Percentiles rank a stretch among this genome's conserved stretches.
phyloP scores from a whole-genome alignment of 2,888 invertebrate genomes.

The Melipona bicolor region DNA sequence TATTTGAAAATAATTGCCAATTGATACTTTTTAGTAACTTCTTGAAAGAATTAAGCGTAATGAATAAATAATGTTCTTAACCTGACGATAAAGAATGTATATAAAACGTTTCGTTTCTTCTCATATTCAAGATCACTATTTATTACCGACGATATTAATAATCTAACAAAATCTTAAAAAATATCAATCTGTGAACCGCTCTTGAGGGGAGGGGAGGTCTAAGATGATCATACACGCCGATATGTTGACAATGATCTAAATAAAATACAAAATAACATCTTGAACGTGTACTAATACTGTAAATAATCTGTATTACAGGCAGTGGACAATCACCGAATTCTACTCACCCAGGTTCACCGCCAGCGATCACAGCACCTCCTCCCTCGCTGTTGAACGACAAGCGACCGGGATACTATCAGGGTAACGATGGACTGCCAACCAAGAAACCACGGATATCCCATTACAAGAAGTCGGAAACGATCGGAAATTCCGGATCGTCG shows the following conservation, averaged over 20 bases:
- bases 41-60: neutral
- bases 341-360: constrained; percentile 91
- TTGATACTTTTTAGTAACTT: neutral
- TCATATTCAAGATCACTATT: neutral
- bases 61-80: too few relatives aligned
- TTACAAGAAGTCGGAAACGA: constrained; percentile 87
- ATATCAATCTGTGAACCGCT: too few relatives aligned
- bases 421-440: constrained; percentile 86
- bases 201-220: neutral
- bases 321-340: constrained; percentile 92
- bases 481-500: constrained; percentile 32
- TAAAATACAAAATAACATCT: neutral
- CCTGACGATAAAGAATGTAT: neutral
- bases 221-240: neutral
- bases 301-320: constrained; percentile 78
- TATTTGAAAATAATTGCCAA: neutral
- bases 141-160: neutral
- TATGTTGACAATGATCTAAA: neutral
- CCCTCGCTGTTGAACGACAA: constrained; percentile 86
- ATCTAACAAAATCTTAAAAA: too few relatives aligned
- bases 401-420: constrained; percentile 87
- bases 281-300: neutral
- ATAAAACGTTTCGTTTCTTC: too few relatives aligned
- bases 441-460: constrained; percentile 96
- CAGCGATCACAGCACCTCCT: constrained; percentile 83